Percentiles rank a stretch among this genome's conserved stretches.
These are phyloP conservation scores for Lepidonotus clava DNA, from an alignment of 2,888 invertebrate species.

Conservation along the genomic window DNA sequence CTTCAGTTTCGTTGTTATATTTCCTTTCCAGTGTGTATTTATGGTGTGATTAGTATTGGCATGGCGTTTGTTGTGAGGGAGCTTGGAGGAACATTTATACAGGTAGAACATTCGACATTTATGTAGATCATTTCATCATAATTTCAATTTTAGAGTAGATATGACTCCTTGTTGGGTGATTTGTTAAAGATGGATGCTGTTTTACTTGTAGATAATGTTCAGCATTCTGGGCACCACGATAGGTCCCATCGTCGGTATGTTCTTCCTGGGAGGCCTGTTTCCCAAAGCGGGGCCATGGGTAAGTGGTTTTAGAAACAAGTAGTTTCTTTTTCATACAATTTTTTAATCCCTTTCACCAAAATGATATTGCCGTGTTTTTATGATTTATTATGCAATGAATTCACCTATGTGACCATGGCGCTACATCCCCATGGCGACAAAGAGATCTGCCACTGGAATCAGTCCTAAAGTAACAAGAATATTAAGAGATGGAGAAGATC, in stretches of 20 bases:
- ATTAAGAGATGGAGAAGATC: too few species aligned
- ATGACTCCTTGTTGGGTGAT: neutral
- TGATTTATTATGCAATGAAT: too few species aligned
- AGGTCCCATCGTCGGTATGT: constrained; percentile 43
- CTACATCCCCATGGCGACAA: too few species aligned
- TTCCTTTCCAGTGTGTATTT: constrained; percentile 31
- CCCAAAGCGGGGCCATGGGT: constrained; percentile 52
- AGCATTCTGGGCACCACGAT: constrained; percentile 25
- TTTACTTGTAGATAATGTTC: constrained; percentile 36
- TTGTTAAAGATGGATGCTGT: neutral
- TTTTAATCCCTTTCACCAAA: neutral
- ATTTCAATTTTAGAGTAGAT: neutral
- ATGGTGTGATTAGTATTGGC: constrained; percentile 38
- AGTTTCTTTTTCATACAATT: neutral
- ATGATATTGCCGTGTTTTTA: too few species aligned
- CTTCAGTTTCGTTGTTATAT: neutral
- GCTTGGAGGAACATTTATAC: constrained; percentile 47
- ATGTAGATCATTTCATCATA: neutral
- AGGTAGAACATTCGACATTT: neutral
- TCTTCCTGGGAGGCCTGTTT: constrained; percentile 39
- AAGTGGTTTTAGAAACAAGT: neutral
- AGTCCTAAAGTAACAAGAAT: too few species aligned
- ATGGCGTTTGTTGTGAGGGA: constrained; percentile 40
- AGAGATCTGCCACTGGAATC: too few species aligned
- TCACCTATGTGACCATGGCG: too few species aligned